Conservation (phyloP, 2,888 invertebrate species). For the Ochropleura leucogaster region DNA sequence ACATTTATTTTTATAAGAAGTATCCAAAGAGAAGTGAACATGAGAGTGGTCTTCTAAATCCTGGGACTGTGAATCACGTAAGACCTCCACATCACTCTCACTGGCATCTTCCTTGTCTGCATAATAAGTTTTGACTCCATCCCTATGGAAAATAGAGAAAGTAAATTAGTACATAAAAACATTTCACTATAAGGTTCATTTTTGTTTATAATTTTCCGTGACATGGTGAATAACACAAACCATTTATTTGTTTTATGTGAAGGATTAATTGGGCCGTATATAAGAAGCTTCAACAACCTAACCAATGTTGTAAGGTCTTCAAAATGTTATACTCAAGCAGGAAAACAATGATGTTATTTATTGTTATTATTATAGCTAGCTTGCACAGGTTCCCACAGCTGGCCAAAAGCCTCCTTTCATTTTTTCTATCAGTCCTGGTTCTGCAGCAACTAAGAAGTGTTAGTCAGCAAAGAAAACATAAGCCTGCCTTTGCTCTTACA, state of each 20-base stretch:
- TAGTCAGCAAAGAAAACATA: not conserved
- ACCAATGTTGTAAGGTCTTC: not conserved
- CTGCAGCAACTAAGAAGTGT: not conserved
- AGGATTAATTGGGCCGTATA: not conserved
- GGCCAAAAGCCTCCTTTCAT: not conserved
- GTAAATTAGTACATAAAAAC: not conserved
- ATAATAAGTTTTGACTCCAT: slow-evolving; percentile 81
- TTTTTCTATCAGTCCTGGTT: not conserved
- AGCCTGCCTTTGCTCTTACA: not conserved
- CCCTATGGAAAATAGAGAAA: slow-evolving; percentile 68
- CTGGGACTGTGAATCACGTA: slow-evolving; percentile 78
- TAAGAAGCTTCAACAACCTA: not conserved
- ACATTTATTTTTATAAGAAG: slow-evolving; percentile 86
- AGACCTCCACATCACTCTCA: slow-evolving; percentile 83
- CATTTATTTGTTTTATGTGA: not conserved
- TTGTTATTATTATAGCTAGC: not conserved
- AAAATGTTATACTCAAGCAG: not conserved
- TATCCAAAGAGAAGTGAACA: slow-evolving; percentile 88
- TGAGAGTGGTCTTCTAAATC: slow-evolving; percentile 86
- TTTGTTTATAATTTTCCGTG: not conserved
- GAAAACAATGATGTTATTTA: not conserved
- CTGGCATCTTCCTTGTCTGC: slow-evolving; percentile 82
- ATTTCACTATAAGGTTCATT: not conserved
- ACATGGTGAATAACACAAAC: too few relatives aligned
- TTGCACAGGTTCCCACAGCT: not conserved